Percentiles rank a stretch among this genome's conserved stretches.
These are phyloP conservation scores for Desmophyllum pertusum DNA, from an alignment of 92 coral and sea anemone genomes.

Conservation along the genomic window DNA sequence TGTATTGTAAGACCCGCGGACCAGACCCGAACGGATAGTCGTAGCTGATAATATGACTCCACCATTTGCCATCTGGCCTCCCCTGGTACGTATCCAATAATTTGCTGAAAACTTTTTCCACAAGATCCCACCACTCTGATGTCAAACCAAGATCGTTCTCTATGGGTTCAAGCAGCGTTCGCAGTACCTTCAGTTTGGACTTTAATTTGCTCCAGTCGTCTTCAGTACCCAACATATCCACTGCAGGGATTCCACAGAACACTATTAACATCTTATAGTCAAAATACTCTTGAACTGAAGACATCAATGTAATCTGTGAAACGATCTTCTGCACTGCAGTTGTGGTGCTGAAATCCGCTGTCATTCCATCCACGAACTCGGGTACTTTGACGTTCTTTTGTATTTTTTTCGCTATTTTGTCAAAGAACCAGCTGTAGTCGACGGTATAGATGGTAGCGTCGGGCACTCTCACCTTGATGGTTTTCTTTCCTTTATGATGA, in stretches of 20 bases:
- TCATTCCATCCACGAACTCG: conserved; percentile 71
- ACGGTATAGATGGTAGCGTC: conserved; percentile 53
- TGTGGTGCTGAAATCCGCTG: conserved; percentile 66
- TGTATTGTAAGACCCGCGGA: background rate
- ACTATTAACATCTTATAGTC: background rate
- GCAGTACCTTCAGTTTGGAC: conserved; percentile 53
- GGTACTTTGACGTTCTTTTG: conserved; percentile 69
- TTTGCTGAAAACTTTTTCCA: conserved; percentile 57
- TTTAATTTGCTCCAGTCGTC: conserved; percentile 55
- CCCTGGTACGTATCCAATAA: conserved; percentile 67
- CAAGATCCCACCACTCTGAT: conserved; percentile 65
- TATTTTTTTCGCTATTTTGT: conserved; percentile 61
- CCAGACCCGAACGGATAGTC: conserved; percentile 24
- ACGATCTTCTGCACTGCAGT: conserved; percentile 59
- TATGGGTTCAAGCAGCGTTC: conserved; percentile 52
- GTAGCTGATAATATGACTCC: conserved; percentile 55
- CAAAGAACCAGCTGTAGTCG: conserved; percentile 69
- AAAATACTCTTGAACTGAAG: conserved; percentile 55
- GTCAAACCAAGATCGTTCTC: conserved; percentile 51
- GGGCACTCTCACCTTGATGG: conserved; percentile 53
- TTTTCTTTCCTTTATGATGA: conserved; percentile 59
- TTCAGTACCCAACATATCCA: conserved; percentile 65
- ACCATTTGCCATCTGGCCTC: conserved; percentile 54
- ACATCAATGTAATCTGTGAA: conserved; percentile 62
- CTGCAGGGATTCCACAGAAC: conserved; percentile 6